Percentiles rank a stretch among this genome's conserved stretches.
phyloP scores from a whole-genome alignment of 2,888 invertebrate species.

The Timema cristinae region DNA sequence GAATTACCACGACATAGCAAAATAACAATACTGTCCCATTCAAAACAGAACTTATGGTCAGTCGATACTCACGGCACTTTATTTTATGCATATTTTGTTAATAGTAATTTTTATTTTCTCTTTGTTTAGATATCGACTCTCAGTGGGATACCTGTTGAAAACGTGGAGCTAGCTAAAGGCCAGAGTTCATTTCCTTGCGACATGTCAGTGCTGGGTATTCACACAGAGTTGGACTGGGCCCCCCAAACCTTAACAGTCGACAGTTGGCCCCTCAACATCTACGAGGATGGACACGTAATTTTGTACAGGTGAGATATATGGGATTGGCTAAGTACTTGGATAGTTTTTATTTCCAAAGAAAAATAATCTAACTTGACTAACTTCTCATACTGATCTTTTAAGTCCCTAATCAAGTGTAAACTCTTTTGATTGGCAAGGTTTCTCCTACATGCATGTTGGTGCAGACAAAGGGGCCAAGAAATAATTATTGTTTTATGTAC shows the following conservation, averaged over 20 bases:
- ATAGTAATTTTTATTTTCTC: neutral
- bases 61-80: neutral
- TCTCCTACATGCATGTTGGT: too few species aligned
- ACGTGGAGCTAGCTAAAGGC: conserved; percentile 59
- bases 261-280: conserved; percentile 54
- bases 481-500: too few species aligned
- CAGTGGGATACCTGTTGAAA: conserved; percentile 58
- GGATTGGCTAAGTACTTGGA: neutral
- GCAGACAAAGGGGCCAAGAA: too few species aligned
- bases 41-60: neutral
- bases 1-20: too few species aligned
- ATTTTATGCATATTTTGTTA: neutral
- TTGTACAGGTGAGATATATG: conserved; percentile 58
- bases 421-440: too few species aligned
- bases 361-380: too few species aligned
- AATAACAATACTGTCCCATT: too few species aligned
- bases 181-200: conserved; percentile 60
- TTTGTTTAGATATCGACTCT: conserved; percentile 47
- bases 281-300: conserved; percentile 60
- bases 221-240: conserved; percentile 60
- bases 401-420: too few species aligned
- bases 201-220: conserved; percentile 57
- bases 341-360: too few species aligned
- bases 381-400: too few species aligned
- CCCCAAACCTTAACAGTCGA: conserved; percentile 51